These are phyloP conservation scores for Rhagoletis pomonella DNA, from an alignment of 1,140 invertebrate species.

Conservation along the genomic window DNA sequence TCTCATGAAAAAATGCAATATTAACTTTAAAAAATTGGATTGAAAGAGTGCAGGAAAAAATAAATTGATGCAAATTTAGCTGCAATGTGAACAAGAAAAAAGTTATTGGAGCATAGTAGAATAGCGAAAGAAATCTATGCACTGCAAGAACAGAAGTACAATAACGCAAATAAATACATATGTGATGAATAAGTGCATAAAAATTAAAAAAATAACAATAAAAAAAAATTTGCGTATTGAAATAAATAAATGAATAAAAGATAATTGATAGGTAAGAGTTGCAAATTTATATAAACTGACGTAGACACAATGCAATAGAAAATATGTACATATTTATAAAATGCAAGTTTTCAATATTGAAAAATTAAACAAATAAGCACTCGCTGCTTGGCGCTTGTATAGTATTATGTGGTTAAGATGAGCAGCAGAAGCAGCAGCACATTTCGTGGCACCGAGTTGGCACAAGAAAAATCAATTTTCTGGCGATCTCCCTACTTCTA, in stretches of 20 bases:
- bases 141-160: not conserved
- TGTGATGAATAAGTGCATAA: not conserved
- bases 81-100: slow-evolving; percentile 41
- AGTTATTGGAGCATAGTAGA: slow-evolving; percentile 20
- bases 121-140: slow-evolving; percentile 16
- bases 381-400: not conserved
- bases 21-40: not conserved
- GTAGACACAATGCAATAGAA: not conserved
- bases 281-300: too few relatives aligned
- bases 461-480: slow-evolving; percentile 46
- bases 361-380: too few relatives aligned
- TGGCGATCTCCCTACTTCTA: slow-evolving; percentile 35
- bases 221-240: not conserved
- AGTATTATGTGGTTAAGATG: not conserved
- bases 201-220: not conserved
- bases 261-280: not conserved
- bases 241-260: slow-evolving; percentile 1
- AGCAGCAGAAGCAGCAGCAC: not conserved
- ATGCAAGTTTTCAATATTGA: not conserved
- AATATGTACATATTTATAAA: not conserved
- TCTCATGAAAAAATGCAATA: not conserved
- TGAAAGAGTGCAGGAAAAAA: not conserved
- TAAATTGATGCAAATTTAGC: not conserved
- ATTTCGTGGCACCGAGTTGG: not conserved
- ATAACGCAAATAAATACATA: not conserved